phyloP scores from a whole-genome alignment of 2,113 vertebrate species.

The Hypomesus transpacificus region DNA sequence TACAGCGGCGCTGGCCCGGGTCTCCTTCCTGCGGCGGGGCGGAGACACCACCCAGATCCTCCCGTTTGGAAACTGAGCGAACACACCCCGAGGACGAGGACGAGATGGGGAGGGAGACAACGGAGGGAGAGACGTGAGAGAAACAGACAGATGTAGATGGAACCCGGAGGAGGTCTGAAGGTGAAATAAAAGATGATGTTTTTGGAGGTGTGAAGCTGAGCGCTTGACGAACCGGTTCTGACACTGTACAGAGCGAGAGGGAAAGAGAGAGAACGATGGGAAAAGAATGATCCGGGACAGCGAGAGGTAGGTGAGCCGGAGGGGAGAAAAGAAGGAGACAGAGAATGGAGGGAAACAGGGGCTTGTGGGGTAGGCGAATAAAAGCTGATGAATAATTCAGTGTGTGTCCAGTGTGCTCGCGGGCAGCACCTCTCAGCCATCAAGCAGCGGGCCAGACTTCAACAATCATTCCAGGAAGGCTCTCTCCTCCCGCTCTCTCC shows the following conservation, averaged over 20 bases:
- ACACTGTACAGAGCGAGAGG: slow-evolving; percentile 1
- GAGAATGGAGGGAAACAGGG: background rate
- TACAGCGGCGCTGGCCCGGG: slow-evolving; percentile 25
- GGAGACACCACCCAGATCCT: slow-evolving; percentile 89
- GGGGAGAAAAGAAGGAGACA: slow-evolving; percentile 1
- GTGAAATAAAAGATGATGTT: no score
- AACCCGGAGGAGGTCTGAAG: no score
- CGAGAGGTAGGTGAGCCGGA: slow-evolving; percentile 20
- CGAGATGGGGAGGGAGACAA: slow-evolving; percentile 48
- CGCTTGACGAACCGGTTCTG: no score
- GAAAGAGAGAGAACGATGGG: background rate
- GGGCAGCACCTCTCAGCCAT: slow-evolving; percentile 1
- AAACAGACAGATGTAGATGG: background rate
- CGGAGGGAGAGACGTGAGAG: background rate
- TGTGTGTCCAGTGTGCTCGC: slow-evolving; percentile 4
- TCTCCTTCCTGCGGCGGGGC: slow-evolving; percentile 67
- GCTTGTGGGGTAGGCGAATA: slow-evolving; percentile 4
- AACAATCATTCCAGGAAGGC: background rate
- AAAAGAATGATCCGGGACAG: slow-evolving; percentile 47
- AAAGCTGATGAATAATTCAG: slow-evolving; percentile 48
- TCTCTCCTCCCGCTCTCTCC: slow-evolving; percentile 1
- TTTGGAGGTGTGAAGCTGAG: no score
- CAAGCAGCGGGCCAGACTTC: background rate
- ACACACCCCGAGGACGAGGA: slow-evolving; percentile 23
- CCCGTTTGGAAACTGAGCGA: slow-evolving; percentile 85